These are phyloP conservation scores for Parauchenoglanis ngamensis DNA, from an alignment of 2,797 vertebrate species.

Conservation along the genomic window DNA sequence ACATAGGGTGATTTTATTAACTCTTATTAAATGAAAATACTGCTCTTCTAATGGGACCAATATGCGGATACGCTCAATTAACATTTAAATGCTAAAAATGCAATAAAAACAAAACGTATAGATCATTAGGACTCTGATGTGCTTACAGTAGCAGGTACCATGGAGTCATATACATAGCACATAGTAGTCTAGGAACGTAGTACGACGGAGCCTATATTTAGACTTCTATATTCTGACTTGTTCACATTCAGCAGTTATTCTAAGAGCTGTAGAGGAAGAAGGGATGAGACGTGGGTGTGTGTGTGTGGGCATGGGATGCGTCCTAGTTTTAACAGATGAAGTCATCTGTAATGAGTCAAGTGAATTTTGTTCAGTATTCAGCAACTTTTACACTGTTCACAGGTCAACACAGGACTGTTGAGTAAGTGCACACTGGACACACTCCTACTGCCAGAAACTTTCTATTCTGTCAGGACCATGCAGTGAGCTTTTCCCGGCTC, in stretches of 20 bases:
- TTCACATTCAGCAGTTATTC: not conserved
- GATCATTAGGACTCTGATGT: not conserved
- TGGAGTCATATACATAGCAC: not conserved
- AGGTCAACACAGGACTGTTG: not conserved
- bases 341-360: constrained; percentile 12
- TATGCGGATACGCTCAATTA: not conserved
- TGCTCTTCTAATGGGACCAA: not conserved
- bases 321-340: not conserved
- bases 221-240: not conserved
- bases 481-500: not conserved
- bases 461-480: not conserved
- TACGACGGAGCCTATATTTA: not conserved
- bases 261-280: not conserved
- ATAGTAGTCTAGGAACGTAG: not conserved
- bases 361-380: not conserved
- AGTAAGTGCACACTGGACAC: not conserved
- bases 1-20: not conserved
- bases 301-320: not conserved
- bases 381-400: too few species aligned
- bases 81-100: not conserved
- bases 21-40: not conserved
- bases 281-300: not conserved
- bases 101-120: not conserved
- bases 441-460: not conserved
- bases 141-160: not conserved